Percentiles rank a stretch among this genome's conserved stretches.
These are phyloP conservation scores for Hermaeophaga mercurialis DNA, from an alignment of 2,888 invertebrate genomes.

Conservation along the genomic window DNA sequence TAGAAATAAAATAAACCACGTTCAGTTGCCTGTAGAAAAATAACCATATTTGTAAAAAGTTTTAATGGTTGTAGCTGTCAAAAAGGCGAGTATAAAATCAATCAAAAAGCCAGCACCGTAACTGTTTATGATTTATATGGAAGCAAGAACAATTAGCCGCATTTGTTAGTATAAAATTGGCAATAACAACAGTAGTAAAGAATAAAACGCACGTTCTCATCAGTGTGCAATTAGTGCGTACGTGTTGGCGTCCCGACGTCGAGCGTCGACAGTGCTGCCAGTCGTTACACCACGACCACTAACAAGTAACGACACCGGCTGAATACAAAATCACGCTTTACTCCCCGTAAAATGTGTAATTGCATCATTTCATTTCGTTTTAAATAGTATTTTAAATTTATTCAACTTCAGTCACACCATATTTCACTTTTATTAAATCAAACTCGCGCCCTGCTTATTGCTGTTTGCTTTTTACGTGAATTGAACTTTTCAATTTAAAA, in stretches of 20 bases:
- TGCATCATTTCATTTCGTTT: conserved; percentile 53
- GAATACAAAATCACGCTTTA: conserved; percentile 55
- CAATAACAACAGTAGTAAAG: conserved; percentile 53
- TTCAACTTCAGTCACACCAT: conserved; percentile 40
- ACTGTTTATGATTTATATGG: conserved; percentile 28
- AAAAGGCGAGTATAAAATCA: conserved; percentile 4
- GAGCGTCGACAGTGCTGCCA: conserved; percentile 29
- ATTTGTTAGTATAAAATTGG: conserved; percentile 49
- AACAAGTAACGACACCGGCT: conserved; percentile 53
- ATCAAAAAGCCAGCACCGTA: conserved; percentile 6
- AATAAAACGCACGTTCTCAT: conserved; percentile 56
- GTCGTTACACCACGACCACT: conserved; percentile 46
- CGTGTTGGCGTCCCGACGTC: conserved; percentile 51
- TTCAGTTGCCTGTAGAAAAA: too few species aligned
- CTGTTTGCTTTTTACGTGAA: conserved; percentile 10
- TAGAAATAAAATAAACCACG: too few species aligned
- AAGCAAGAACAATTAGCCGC: conserved; percentile 38
- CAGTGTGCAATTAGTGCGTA: conserved; percentile 57
- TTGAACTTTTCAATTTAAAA: conserved; percentile 18
- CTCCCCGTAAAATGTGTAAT: conserved; percentile 55
- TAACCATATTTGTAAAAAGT: too few species aligned
- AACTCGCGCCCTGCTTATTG: conserved; percentile 7
- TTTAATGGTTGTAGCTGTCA: too few species aligned
- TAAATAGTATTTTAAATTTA: conserved; percentile 48
- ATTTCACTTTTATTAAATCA: conserved; percentile 41